Percentiles rank a stretch among this genome's conserved stretches.
These are phyloP conservation scores for Syncerus caffer DNA, from an alignment of 2,797 vertebrate species.

Conservation along the genomic window DNA sequence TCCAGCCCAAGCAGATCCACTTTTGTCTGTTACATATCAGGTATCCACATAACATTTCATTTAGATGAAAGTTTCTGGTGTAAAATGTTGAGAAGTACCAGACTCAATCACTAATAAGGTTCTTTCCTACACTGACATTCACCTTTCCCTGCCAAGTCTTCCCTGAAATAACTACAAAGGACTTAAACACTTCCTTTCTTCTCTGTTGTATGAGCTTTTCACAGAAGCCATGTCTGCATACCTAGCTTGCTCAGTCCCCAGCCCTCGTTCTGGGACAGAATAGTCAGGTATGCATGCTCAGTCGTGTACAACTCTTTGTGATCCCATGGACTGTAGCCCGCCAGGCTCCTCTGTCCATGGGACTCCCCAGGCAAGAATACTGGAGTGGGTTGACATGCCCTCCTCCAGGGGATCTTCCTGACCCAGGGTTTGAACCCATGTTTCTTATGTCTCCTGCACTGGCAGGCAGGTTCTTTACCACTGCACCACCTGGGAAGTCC, in stretches of 20 bases:
- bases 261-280: neutral
- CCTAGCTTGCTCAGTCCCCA: neutral
- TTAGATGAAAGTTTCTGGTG: neutral
- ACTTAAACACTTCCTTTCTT: neutral
- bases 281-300: neutral
- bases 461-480: neutral
- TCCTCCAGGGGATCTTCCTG: neutral
- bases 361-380: neutral
- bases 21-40: neutral
- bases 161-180: neutral
- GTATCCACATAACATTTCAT: neutral
- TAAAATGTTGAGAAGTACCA: neutral
- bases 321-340: rapidly evolving
- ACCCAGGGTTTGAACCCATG: neutral
- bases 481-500: neutral
- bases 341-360: neutral
- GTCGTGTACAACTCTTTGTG: neutral
- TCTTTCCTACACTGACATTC: neutral
- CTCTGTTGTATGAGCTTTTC: neutral
- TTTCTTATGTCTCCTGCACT: neutral
- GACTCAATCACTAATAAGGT: neutral
- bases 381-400: neutral
- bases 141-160: neutral
- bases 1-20: neutral
- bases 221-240: neutral